Conservation (phyloP, 2,888 invertebrate species). For the Pollenia labialis region DNA sequence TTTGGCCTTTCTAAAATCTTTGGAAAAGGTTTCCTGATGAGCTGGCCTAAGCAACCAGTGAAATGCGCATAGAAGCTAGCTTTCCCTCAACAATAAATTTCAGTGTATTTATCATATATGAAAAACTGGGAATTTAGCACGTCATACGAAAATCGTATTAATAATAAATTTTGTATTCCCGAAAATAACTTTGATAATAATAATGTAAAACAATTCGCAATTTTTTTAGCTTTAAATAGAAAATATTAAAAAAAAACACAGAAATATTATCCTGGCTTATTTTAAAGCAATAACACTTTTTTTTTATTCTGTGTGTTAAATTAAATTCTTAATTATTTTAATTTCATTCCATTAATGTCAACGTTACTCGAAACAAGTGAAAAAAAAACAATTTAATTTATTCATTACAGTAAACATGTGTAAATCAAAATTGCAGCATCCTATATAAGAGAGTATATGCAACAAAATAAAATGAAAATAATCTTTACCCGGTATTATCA, state of each 20-base stretch:
- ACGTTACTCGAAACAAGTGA: not conserved
- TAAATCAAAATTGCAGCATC: not conserved
- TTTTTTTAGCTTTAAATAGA: too few relatives aligned
- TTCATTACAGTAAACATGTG: not conserved
- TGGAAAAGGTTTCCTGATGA: too few relatives aligned
- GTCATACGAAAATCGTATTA: too few relatives aligned
- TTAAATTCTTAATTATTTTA: not conserved
- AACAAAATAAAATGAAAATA: not conserved
- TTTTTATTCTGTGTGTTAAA: not conserved
- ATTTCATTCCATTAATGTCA: not conserved
- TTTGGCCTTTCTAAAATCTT: too few relatives aligned
- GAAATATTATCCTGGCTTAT: not conserved
- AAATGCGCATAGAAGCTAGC: too few relatives aligned
- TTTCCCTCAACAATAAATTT: too few relatives aligned
- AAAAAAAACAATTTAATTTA: not conserved
- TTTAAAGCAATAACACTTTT: not conserved
- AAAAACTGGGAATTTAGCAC: too few relatives aligned
- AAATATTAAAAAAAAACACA: too few relatives aligned
- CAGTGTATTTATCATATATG: too few relatives aligned
- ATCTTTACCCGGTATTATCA: slow-evolving; percentile 11
- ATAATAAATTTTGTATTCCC: too few relatives aligned
- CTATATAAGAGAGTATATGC: not conserved
- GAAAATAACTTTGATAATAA: too few relatives aligned
- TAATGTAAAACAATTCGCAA: not conserved
- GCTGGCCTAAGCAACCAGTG: too few relatives aligned